Base-by-base conservation (phyloP, 2,797 vertebrate genomes). In the Liparis tanakae region DNA sequence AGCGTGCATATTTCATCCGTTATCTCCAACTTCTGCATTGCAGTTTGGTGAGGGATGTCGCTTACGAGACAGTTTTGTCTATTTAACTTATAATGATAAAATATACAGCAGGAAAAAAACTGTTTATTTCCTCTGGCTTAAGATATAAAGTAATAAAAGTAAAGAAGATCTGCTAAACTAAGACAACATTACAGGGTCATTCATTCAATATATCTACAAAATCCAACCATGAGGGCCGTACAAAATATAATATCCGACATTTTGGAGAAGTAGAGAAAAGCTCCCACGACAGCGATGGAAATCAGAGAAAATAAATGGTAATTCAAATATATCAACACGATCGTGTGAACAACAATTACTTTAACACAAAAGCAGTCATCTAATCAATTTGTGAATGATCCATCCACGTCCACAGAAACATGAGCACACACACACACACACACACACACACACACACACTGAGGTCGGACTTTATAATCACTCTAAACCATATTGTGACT, bases 401-500 rank as follows among this genome's bases (percentile, higher is more conserved):
- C 22, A 44, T 70, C 14, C n/a, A 41, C 8, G 54, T 70, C 10
- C 22, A 41, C 10, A 60, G 25, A 69, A 70, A 72, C 50, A n/a
- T 25, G 14, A 41, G 18, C 53, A 54, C 33, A 53, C 44, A 48
- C 44, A 46, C 44, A 17, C 44, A 46, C 13, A 44, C 43, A 17
- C 12, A 44, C 43, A 18, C 43, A 17, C 44, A 46, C 44, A 48
- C 44, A 48, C 37, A 74, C 43, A 7, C 61, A 3, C 17, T 33
- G 51, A 64, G n/a, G 56, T 54, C 39, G 3, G 15, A 48, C 58
- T 62, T 10, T 71, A 62, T 81, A 83, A 82, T 87, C 78, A 9
- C 75, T 62, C 50, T 66, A 64, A 82, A 80, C 68, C 82, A 75
- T 22, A 70, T 53, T 77, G 63, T 43, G 61, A 37, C 72, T 78